Base-by-base conservation (phyloP, 2,113 vertebrate species). In the Pteruthius melanotis region DNA sequence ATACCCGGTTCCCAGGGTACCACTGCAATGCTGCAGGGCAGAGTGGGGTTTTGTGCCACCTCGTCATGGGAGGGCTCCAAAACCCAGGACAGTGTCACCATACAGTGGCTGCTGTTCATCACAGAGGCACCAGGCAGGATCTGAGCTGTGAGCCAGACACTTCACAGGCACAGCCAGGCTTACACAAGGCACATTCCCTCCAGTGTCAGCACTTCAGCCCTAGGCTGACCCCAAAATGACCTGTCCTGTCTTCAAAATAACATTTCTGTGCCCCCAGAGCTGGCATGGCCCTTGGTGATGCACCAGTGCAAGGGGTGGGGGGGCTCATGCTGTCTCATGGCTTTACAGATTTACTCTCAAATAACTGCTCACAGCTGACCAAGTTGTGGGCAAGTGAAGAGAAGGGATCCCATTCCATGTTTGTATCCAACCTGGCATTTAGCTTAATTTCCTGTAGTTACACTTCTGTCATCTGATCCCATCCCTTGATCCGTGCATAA, bases 151-250 rank as follows among this genome's bases (percentile, higher is more conserved):
- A 53, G 64, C 35, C 56, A 4, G 10, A 3, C 23, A 2, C 15
- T 74, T 42, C 39, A 17, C 18, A 52, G 35, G 23, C 61, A 53
- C 47, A 82, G 1, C 61, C 26, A 79, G 2, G n/a, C 23, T 37
- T 7, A n/a, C 7, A 17, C 12, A 6, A 2, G 35, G 21, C 45
- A 9, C 0, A 0, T 61, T 44, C 8, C 13, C 13, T 11, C 3
- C 11, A 3, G 21, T 7, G 42, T 18, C 86, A 83, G 56, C 6
- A 1, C 50, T 56, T 70, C 22, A 33, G n/a, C 39, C 28, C 35
- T 1, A 2, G 45, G 45, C 31, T 68, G 35, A 39, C 44, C 23
- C 44, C 30, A 35, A 10, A 50, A 35, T 35, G 12, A 60, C 54
- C 54, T 60, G 39, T 5, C 3, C 15, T 47, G 19, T 37, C 61